These are phyloP conservation scores for Peromyscus polionotus DNA, from an alignment of 2,113 vertebrate species.

Conservation along the genomic window DNA sequence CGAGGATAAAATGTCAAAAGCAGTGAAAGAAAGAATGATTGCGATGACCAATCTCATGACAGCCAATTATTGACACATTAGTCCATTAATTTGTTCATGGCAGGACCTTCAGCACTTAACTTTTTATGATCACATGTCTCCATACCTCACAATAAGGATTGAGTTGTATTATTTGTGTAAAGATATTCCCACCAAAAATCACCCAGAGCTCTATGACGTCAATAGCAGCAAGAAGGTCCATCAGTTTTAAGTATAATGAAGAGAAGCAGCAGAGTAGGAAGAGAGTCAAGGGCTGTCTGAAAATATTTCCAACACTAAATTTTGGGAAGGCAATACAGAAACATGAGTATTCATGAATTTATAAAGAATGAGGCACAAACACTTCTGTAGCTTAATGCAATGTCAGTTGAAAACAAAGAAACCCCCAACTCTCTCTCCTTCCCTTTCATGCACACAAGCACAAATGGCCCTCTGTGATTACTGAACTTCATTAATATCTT, in stretches of 20 bases:
- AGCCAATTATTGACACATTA: too few relatives aligned
- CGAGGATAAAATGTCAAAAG: neutral
- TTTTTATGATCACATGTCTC: neutral
- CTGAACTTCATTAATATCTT: neutral
- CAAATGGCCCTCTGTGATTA: rapidly evolving
- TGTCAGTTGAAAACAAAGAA: neutral
- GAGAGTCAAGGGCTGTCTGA: neutral
- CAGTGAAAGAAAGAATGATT: neutral
- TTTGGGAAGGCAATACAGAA: neutral
- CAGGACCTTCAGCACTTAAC: too few relatives aligned
- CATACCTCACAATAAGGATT: neutral
- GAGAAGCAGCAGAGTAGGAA: neutral
- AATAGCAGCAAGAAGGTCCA: neutral
- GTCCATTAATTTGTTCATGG: neutral
- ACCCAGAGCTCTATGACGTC: neutral
- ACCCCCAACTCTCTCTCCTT: neutral
- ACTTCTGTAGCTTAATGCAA: neutral
- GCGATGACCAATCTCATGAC: neutral
- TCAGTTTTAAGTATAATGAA: neutral
- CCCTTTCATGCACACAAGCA: neutral
- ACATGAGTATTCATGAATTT: too few relatives aligned
- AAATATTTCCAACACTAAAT: too few relatives aligned
- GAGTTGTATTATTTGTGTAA: neutral
- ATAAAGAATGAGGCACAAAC: neutral
- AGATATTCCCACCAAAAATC: neutral